phyloP scores from a whole-genome alignment of 2,113 vertebrate species.

The Pterophyllum scalare region DNA sequence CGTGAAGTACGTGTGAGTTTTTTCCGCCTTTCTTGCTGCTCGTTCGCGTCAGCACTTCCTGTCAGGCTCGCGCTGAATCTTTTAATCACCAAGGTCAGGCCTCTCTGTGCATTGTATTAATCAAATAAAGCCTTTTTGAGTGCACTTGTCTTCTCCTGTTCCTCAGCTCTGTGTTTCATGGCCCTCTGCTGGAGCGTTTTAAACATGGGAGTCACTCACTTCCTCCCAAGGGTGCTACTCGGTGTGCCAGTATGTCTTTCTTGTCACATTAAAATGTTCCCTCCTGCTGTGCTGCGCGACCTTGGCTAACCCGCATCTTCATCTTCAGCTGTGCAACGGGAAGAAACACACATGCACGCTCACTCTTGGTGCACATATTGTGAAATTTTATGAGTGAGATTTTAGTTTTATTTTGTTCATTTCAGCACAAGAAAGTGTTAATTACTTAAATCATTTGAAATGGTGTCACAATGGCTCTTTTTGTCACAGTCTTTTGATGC shows the following conservation, averaged over 20 bases:
- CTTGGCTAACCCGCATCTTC: conserved; percentile 49
- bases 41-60: not conserved
- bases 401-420: not conserved
- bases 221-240: conserved; percentile 49
- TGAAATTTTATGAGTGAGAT: not conserved
- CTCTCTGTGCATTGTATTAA: not conserved
- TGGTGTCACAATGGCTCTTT: not conserved
- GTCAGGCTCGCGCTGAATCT: not conserved
- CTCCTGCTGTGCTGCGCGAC: conserved; percentile 48
- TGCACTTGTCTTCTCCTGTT: not conserved
- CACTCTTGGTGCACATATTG: conserved; percentile 2
- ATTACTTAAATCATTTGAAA: not conserved
- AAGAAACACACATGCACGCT: not conserved
- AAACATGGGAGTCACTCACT: conserved; percentile 50
- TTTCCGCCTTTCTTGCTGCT: not conserved
- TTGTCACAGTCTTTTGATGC: not conserved
- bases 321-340: conserved; percentile 12
- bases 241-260: conserved; percentile 26
- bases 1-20: not conserved
- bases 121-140: not conserved
- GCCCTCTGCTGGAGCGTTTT: conserved; percentile 73
- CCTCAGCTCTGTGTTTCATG: conserved; percentile 65
- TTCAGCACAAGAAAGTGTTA: not conserved
- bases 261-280: conserved; percentile 21
- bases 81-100: not conserved